Evolutionary conservation across 2,113 vertebrate species (phyloP).

Genomic region (Pseudopipra pipra): DNA sequence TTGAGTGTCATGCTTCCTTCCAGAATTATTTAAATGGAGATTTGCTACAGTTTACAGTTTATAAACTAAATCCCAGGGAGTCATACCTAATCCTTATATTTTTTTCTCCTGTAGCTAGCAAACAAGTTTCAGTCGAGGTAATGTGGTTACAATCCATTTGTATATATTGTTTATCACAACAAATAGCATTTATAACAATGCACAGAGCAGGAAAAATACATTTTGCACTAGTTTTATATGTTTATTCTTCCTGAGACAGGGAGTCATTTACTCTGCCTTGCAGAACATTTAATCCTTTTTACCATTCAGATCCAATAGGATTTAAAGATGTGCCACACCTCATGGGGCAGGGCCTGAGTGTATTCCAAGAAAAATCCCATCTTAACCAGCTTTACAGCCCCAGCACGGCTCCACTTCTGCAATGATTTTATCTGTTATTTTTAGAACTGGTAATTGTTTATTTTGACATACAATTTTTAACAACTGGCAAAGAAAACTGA

Average conservation of each 20-base stretch:
- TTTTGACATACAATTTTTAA: not conserved
- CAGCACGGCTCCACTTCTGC: not conserved
- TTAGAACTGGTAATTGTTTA: not conserved
- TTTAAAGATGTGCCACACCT: not conserved
- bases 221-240: not conserved
- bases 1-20: not conserved
- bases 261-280: constrained; percentile 27
- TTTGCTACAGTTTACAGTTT: constrained; percentile 60
- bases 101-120: not conserved
- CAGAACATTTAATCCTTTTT: constrained; percentile 37
- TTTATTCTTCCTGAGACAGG: constrained; percentile 30
- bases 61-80: constrained; percentile 53
- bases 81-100: constrained; percentile 41
- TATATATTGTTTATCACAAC: constrained; percentile 44
- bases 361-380: not conserved
- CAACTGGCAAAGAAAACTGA: not conserved
- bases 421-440: constrained; percentile 13
- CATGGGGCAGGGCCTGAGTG: not conserved
- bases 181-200: constrained; percentile 41
- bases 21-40: constrained; percentile 45
- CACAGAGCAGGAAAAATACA: constrained; percentile 3
- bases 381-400: not conserved
- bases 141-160: constrained; percentile 34
- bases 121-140: constrained; percentile 12
- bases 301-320: constrained; percentile 11